Evolutionary conservation across 1,140 invertebrate species (phyloP).

Genomic region (Spodoptera litura): DNA sequence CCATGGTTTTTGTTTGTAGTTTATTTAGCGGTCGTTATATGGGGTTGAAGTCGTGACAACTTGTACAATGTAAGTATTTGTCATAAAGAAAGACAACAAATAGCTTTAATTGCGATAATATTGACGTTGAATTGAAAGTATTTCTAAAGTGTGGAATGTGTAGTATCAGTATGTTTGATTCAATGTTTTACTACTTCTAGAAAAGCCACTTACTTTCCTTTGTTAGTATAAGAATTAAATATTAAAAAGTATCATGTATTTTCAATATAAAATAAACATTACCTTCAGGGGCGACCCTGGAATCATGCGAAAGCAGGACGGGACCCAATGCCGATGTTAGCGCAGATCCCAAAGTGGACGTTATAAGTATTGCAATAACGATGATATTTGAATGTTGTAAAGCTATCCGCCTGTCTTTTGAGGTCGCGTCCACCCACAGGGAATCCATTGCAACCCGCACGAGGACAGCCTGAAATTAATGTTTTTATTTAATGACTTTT

Average conservation of each 20-base stretch:
- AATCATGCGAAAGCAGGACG: conserved; percentile 70
- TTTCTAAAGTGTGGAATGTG: too few species aligned
- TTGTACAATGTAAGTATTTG: background rate
- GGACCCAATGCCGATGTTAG: conserved; percentile 74
- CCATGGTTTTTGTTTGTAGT: background rate
- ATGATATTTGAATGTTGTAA: conserved; percentile 79
- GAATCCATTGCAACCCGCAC: conserved; percentile 79
- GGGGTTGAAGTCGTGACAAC: background rate
- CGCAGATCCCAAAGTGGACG: conserved; percentile 72
- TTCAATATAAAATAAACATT: conserved; percentile 27
- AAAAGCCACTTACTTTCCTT: background rate
- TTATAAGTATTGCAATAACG: conserved; percentile 77
- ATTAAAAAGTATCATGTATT: background rate
- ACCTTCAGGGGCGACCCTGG: conserved; percentile 73
- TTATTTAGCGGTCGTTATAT: background rate
- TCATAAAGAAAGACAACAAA: too few species aligned
- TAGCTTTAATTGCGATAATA: too few species aligned
- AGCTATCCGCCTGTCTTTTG: conserved; percentile 71
- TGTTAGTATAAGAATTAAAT: conserved; percentile 16
- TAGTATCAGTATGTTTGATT: too few species aligned
- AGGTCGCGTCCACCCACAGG: conserved; percentile 65
- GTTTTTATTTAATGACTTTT: conserved; percentile 43
- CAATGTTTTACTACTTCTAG: too few species aligned
- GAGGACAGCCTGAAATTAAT: conserved; percentile 76
- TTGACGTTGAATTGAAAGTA: too few species aligned